Conservation (phyloP, 2,888 invertebrate genomes). For the Leptinotarsa tumamoca region DNA sequence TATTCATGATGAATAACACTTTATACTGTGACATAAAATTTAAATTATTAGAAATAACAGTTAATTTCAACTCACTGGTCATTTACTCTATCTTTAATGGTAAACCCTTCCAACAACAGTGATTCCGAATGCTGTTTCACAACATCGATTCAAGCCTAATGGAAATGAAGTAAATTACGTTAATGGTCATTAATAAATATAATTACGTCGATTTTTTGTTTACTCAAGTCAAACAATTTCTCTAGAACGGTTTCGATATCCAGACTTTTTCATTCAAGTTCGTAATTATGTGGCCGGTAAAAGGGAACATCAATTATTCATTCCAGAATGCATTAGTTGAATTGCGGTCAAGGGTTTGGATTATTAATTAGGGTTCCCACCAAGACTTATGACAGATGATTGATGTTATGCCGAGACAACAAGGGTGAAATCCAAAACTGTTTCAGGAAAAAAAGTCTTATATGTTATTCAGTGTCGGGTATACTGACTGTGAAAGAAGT, state of each 20-base stretch:
- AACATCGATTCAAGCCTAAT: not conserved
- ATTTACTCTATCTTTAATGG: not conserved
- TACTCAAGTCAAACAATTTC: not conserved
- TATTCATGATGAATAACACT: no score
- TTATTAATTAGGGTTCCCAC: slow-evolving; percentile 18
- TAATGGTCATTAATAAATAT: not conserved
- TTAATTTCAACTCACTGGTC: not conserved
- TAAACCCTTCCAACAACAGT: not conserved
- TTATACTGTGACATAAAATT: no score
- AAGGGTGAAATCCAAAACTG: not conserved
- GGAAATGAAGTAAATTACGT: not conserved
- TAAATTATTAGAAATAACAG: no score
- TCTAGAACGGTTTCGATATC: not conserved
- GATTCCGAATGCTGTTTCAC: not conserved
- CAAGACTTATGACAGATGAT: slow-evolving; percentile 10
- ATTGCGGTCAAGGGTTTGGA: slow-evolving; percentile 17
- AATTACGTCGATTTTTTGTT: not conserved
- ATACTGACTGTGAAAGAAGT: not conserved
- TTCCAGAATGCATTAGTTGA: slow-evolving; percentile 13
- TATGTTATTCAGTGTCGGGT: not conserved
- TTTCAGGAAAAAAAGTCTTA: not conserved
- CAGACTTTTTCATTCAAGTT: slow-evolving; percentile 5
- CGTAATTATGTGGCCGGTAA: slow-evolving; percentile 1
- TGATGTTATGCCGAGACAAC: slow-evolving; percentile 6
- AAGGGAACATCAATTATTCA: slow-evolving; percentile 12